Conservation (phyloP, 2,797 vertebrate genomes). For the Chiloscyllium punctatum region DNA sequence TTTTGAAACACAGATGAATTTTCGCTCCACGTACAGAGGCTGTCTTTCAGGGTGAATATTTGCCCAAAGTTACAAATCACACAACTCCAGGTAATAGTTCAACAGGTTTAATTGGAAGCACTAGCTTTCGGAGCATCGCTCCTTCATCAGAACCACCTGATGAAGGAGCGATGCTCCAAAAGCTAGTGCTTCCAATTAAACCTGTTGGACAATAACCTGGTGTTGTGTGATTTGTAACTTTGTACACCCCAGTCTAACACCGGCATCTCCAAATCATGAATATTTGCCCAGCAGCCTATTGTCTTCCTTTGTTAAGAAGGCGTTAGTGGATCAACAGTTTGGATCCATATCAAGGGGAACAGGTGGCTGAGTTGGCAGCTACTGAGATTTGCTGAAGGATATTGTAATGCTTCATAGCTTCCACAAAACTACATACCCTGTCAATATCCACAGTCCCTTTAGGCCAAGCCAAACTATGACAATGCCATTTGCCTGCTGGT, state of each 20-base stretch:
- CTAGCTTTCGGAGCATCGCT: no score
- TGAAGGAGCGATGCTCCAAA: no score
- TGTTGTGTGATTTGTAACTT: no score
- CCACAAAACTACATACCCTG: background rate
- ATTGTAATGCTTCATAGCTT: background rate
- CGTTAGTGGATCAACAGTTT: background rate
- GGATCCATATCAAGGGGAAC: background rate
- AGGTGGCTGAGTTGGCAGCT: background rate
- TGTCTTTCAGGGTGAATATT: background rate
- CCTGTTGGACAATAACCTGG: no score
- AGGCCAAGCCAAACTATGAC: background rate
- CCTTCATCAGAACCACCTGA: no score
- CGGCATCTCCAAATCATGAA: background rate
- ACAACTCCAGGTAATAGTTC: no score
- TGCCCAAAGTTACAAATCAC: no score
- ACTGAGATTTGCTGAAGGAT: background rate
- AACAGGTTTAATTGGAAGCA: no score
- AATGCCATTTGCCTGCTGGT: background rate
- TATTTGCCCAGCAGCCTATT: background rate
- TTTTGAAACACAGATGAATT: background rate
- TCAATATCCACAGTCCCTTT: background rate
- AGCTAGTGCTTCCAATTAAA: no score
- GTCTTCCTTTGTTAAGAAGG: background rate
- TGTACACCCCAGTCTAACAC: no score
- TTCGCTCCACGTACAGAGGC: background rate